Percentiles rank a stretch among this genome's conserved stretches.
Evolutionary conservation across 2,113 vertebrate genomes (phyloP).

Genomic region (Talpa occidentalis): DNA sequence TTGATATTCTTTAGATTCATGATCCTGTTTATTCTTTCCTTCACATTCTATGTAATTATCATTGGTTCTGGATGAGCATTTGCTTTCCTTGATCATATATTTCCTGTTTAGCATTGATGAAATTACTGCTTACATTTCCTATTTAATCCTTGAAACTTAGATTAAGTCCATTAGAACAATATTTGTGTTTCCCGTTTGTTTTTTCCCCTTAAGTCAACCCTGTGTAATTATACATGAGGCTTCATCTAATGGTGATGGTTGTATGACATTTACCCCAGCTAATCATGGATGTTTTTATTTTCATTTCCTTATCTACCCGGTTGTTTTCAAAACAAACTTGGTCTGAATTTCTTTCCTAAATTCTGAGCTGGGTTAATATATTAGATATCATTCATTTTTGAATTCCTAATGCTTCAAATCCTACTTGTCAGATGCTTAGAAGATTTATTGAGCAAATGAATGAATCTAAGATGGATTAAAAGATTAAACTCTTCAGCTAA

Average conservation of each 20-base stretch:
- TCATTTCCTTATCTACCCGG: conserved; percentile 41
- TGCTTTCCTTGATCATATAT: neutral
- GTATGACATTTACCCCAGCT: neutral
- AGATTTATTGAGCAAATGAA: conserved; percentile 44
- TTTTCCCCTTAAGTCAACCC: neutral
- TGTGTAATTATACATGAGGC: conserved; percentile 2
- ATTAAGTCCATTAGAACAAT: conserved; percentile 57
- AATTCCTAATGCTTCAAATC: neutral
- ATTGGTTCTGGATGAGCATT: neutral
- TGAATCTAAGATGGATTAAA: conserved; percentile 3
- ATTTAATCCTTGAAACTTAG: conserved; percentile 47
- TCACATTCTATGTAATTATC: neutral
- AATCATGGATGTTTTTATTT: conserved; percentile 55
- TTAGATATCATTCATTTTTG: conserved; percentile 18
- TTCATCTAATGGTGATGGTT: neutral
- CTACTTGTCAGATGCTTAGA: neutral
- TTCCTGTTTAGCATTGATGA: conserved; percentile 30
- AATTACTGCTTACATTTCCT: conserved; percentile 54
- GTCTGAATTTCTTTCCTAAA: conserved; percentile 15
- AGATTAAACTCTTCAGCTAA: conserved; percentile 20
- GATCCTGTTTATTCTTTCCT: neutral
- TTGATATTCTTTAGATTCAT: neutral
- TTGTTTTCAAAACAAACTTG: conserved; percentile 44
- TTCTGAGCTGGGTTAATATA: neutral
- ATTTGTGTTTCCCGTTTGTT: conserved; percentile 59